Conservation (phyloP, 1,140 invertebrate genomes). For the Dryas iulia region DNA sequence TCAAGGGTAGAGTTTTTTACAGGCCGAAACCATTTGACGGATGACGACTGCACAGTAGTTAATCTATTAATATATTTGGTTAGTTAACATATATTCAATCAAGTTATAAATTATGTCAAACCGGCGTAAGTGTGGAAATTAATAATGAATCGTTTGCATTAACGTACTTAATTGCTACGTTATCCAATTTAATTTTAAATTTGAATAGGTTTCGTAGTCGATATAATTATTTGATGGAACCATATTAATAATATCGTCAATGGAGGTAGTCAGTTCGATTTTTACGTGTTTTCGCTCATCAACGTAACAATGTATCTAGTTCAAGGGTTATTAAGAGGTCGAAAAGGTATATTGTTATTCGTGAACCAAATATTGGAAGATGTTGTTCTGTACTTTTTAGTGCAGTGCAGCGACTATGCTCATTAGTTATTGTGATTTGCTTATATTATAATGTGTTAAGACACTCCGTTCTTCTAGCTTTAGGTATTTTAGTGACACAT, state of each 20-base stretch:
- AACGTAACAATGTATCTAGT: not conserved
- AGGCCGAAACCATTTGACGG: conserved; percentile 17
- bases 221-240: not conserved
- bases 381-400: too few species aligned
- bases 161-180: not conserved
- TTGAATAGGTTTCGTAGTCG: not conserved
- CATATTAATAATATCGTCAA: not conserved
- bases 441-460: too few species aligned
- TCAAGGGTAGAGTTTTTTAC: conserved; percentile 21
- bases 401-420: too few species aligned
- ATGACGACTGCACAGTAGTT: not conserved
- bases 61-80: not conserved
- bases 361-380: too few species aligned
- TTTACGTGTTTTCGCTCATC: not conserved
- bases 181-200: not conserved
- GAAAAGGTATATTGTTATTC: not conserved
- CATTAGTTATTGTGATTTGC: too few species aligned
- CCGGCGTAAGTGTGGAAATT: not conserved
- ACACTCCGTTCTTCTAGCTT: too few species aligned
- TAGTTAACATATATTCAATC: not conserved
- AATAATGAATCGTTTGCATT: conserved; percentile 2
- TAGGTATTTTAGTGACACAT: too few species aligned
- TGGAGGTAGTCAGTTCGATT: not conserved
- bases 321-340: not conserved
- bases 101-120: not conserved